Base-by-base conservation (phyloP, 2,888 invertebrate species). In the Cosmorhoe ocellata region DNA sequence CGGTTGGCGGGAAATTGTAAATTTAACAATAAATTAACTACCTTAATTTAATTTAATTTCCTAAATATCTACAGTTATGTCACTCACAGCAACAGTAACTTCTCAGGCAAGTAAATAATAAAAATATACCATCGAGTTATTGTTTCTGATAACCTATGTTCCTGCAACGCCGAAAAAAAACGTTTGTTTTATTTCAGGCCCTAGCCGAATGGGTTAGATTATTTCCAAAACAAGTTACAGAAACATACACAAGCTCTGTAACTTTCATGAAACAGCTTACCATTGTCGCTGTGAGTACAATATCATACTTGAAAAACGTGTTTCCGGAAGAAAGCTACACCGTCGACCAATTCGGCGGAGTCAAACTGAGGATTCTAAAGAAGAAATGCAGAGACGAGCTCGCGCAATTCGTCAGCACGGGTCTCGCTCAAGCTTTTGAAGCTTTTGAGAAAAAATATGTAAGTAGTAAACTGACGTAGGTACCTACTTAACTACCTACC, bases 381-480 rank as follows among this genome's bases (percentile, higher is more conserved):
- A 74, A 76, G 38, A 75, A 73, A 40, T 86, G 86, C 51, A 63
- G 57, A 0, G 74, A 88, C 48, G 82, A 82, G 31, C 41, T 75
- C 3, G 84, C 85, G 0, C 80, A 86, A 48, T 87, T 85, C 33
- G 54, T 87, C 1, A 82, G 76, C 51, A 74, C 79, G 0, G 68
- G 81, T 1, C 56, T 89, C 7, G 66, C 56, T 4, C 76, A 81
- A 48, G 81, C 86, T n/a, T 86, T 84, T 52, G 82, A 86, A 8
- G 88, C 89, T 1, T 77, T 89, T 37, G 85, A 88, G 38, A 86
- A 84, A 50, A 81, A 81, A 84, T 88, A 84, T 60, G 88, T 88
- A 63, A 79, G 84, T n/a, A n/a, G n/a, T n/a, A n/a, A n/a, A n/a
- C n/a, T n/a, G n/a, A n/a, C n/a, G n/a, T n/a, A n/a, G n/a, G n/a